Evolutionary conservation across 1,140 invertebrate species (phyloP), one percentile per base, ranked within the genome.

Genomic region (Danaus plexippus): DNA sequence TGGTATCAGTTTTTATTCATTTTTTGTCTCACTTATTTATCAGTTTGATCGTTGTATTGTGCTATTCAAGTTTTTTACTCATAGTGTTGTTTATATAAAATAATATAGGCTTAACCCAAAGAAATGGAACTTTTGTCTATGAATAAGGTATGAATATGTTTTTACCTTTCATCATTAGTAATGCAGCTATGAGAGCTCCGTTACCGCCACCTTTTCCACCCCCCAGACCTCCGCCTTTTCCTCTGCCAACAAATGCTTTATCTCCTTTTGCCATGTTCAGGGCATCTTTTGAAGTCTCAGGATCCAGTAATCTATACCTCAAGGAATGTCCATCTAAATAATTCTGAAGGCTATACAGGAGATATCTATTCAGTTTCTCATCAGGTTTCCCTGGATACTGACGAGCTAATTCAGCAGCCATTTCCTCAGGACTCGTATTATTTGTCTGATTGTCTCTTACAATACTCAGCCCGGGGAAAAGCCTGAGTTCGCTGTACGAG

Each of bases 321-420:
- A 95, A 82, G 0, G 92, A 90, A 67, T 94, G 93, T 1, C 90
- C 92, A 73, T 91, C 92, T 8, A 95, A 77, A 54, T 93, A 93
- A 58, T 89, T 90, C 41, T 90, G 89, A 7, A 94, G 73, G 12
- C 82, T 69, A 50, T 85, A 83, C 42, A 87, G 54, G 4, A 88
- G 58, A 55, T 81, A 94, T 9, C 91, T 91, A 67, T 95, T 93
- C 8, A 95, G 69, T n/a, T 93, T 89, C 49, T 93, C 92, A 52
- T 93, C 92, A 0, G 92, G 89, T 66, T 94, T 93, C 57, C 93
- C 92, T 3, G 93, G 93, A 70, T 92, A 94, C 57, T 92, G 92
- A 32, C 92, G 87, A 0, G 93, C 92, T 0, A 94, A 74, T 66
- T 94, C 92, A n/a, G 90, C 92, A 12, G 90, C 82, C 43, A 94